phyloP scores from a whole-genome alignment of 2,113 vertebrate genomes.

The Dasyurus viverrinus region DNA sequence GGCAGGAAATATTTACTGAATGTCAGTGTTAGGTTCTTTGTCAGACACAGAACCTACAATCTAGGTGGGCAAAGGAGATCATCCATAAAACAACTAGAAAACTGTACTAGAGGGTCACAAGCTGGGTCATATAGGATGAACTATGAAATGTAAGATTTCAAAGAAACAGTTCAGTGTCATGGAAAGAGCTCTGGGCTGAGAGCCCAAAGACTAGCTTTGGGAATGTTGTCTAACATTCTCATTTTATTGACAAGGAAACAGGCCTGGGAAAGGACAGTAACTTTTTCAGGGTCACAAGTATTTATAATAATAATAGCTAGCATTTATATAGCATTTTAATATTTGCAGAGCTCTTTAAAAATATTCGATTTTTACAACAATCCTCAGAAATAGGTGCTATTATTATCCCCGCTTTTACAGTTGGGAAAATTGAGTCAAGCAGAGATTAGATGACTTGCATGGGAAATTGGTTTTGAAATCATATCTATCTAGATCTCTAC shows the following conservation, averaged over 20 bases:
- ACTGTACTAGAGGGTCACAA: constrained; percentile 20
- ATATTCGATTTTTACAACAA: neutral
- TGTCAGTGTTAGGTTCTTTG: neutral
- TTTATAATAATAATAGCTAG: neutral
- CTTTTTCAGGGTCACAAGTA: neutral
- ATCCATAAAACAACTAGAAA: constrained; percentile 26
- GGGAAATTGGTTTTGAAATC: neutral
- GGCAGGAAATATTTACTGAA: neutral
- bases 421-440: neutral
- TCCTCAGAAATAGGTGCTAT: neutral
- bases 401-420: neutral
- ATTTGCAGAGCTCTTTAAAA: neutral
- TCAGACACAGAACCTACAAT: neutral
- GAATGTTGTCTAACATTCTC: neutral
- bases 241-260: neutral
- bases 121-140: neutral
- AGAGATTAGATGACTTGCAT: neutral
- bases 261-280: neutral
- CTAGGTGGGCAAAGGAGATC: neutral
- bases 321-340: neutral
- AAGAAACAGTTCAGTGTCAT: neutral
- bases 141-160: neutral
- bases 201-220: neutral
- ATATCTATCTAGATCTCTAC: neutral
- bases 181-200: neutral